phyloP scores from a whole-genome alignment of 2,888 invertebrate species.

The Plagodis dolabraria region DNA sequence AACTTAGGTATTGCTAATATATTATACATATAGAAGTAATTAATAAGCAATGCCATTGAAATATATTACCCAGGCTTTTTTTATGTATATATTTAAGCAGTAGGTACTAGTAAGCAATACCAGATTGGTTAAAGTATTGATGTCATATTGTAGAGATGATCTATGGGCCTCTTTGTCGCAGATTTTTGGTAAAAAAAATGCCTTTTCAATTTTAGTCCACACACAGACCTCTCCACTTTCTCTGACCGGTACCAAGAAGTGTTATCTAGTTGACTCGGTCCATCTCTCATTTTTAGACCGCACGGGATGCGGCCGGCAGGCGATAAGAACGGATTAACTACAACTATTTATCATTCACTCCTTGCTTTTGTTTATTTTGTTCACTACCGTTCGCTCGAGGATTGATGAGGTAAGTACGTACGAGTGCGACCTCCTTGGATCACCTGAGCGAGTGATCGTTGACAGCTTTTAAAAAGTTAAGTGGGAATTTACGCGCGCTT shows the following conservation, averaged over 20 bases:
- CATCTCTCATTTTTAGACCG: conserved; percentile 83
- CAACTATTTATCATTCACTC: conserved; percentile 80
- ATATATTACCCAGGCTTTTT: too few relatives aligned
- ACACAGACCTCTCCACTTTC: conserved; percentile 51
- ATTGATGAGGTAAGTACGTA: conserved; percentile 47
- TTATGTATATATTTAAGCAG: too few relatives aligned
- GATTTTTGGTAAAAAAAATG: too few relatives aligned
- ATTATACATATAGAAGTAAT: too few relatives aligned
- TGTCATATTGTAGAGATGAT: too few relatives aligned
- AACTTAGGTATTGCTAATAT: too few relatives aligned
- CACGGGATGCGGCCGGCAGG: conserved; percentile 72
- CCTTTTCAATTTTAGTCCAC: conserved; percentile 14
- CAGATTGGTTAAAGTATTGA: too few relatives aligned
- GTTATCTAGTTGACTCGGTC: conserved; percentile 69
- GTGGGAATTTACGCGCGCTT: conserved; percentile 7
- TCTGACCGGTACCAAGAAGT: conserved; percentile 74
- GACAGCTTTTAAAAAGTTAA: conserved; percentile 40
- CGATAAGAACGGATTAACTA: conserved; percentile 82
- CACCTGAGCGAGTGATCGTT: conserved; percentile 39
- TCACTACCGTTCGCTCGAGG: conserved; percentile 69
- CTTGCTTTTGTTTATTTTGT: conserved; percentile 62
- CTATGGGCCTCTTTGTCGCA: too few relatives aligned
- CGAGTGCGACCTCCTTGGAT: conserved; percentile 56
- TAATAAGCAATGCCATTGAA: too few relatives aligned
- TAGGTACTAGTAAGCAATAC: too few relatives aligned